Evolutionary conservation across 1,140 invertebrate genomes (phyloP), one percentile per base, ranked within the genome.

Genomic region (Drosophila punjabiensis): DNA sequence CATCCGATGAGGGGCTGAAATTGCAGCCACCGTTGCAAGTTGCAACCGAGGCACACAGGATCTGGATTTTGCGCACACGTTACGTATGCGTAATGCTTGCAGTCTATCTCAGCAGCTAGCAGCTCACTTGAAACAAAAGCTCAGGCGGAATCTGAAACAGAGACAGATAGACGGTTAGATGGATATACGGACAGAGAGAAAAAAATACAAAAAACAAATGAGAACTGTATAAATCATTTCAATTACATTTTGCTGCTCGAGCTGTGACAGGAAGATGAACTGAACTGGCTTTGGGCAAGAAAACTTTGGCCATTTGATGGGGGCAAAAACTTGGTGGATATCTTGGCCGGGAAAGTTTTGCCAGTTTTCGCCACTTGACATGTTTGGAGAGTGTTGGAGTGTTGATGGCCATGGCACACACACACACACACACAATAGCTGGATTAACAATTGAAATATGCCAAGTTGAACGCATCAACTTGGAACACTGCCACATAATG

Each of bases 201-300:
- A 28, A 9, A 24, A 52, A 52, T 20, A 52, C 18, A 13, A 53
- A 56, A 64, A 75, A 75, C 33, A 64, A 61, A 59, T 70, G 64
- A 88, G 83, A 88, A 89, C 63, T 88, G 88, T 90, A 90, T 88
- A 88, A 88, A 88, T 88, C 86, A 89, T 88, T 88, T 88, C 85
- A 88, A 88, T 88, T 88, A 88, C 85, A 88, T 90, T 89, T 81
- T 83, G 81, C 78, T 76, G 66, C 71, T 53, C 47, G 71, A 89
- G 85, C 78, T 89, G 78, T 88, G 85, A 90, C 86, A 88, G 85
- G 73, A 85, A 82, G 81, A 85, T 83, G 68, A 87, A 87, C 76
- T 87, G 85, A 69, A 69, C 68, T 70, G 55, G 50, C 74, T 67
- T 67, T 70, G 52, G 60, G 43, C 30, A 45, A 37, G 68, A 71